Base-by-base conservation (phyloP, 1,140 invertebrate genomes). In the Drosophila mayri region DNA sequence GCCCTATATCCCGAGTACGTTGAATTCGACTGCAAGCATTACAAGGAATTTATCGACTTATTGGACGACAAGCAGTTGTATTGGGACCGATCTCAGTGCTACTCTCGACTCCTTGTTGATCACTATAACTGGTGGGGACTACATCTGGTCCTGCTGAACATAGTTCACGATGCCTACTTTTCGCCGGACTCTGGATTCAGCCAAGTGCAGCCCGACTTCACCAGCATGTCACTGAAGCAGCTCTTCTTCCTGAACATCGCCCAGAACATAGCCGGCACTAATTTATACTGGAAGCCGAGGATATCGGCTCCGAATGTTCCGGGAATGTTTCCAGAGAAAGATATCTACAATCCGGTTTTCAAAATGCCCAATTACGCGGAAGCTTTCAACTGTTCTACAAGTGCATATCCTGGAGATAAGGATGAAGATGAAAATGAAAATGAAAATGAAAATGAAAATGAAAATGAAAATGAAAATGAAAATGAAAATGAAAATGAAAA, bases 81-180 rank as follows among this genome's bases (percentile, higher is more conserved):
- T 44, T 41, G n/a, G 10, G 57, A 59, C 12, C 12, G 9, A 32
- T 46, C 57, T 1, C 4, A 0, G 2, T 35, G 22, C 22, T 16
- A 3, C 1, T 44, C 40, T 8, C 40, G n/a, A n/a, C 3, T 3
- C 1, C 10, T 4, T 16, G 12, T 12, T 20, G 28, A 46, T 30
- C 4, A 18, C 2, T 3, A 3, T 4, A 20, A 22, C 12, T 46
- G 8, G 0, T 30, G 57, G n/a, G 28, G 41, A 49, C 9, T 18
- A 4, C 57, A 59, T 22, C 10, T 44, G 14, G 20, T 35, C 12
- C 12, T 61, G 0, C 0, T 61, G 7, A 61, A 61, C 18, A 3
- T 61, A 3, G 30, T 61, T 6, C 58, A 61, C 18, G 58, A 49
- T 18, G 58, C 43, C 3, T 20, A 50, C 58, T 61, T 49, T 4